A percentile compares a stretch with the other conserved stretches of the same genome.
Conservation (phyloP, 2,888 invertebrate genomes). For the Pollenia angustigena region DNA sequence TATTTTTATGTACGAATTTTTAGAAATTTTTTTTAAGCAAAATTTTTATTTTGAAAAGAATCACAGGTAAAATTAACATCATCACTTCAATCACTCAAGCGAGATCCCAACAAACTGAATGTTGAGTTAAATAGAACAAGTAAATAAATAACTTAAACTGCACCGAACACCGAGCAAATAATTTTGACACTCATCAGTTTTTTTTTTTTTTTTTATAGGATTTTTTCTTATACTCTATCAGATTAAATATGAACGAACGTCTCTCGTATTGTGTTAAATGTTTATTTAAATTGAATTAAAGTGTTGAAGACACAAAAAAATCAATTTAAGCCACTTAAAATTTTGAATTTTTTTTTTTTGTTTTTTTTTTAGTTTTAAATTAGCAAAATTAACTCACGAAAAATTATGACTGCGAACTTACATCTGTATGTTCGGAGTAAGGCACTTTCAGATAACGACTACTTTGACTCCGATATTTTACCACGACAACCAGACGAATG, state of each 20-base stretch:
- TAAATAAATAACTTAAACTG: conserved; percentile 16
- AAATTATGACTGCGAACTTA: conserved; percentile 9
- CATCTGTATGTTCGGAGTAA: neutral
- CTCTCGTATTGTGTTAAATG: conserved; percentile 26
- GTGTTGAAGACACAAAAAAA: conserved; percentile 7
- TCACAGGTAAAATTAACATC: conserved; percentile 24
- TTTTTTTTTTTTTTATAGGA: conserved; percentile 6
- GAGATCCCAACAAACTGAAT: conserved; percentile 45
- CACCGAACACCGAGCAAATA: conserved; percentile 9
- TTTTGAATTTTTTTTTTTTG: neutral
- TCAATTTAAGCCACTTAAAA: conserved; percentile 12
- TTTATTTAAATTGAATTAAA: neutral
- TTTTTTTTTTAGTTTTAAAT: conserved; percentile 26
- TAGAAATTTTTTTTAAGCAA: conserved; percentile 14
- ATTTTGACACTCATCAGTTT: conserved; percentile 23
- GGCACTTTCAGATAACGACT: conserved; percentile 53
- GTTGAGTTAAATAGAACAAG: conserved; percentile 36
- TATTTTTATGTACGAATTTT: conserved; percentile 24
- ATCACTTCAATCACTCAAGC: conserved; percentile 20
- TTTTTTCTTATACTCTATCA: conserved; percentile 1
- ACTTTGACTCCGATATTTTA: conserved; percentile 33
- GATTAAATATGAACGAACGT: conserved; percentile 1
- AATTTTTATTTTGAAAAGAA: neutral
- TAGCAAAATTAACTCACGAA: conserved; percentile 29
- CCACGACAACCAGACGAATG: conserved; percentile 7